Base-by-base conservation (phyloP, 2,113 vertebrate genomes). In the Brevimyrus niger region DNA sequence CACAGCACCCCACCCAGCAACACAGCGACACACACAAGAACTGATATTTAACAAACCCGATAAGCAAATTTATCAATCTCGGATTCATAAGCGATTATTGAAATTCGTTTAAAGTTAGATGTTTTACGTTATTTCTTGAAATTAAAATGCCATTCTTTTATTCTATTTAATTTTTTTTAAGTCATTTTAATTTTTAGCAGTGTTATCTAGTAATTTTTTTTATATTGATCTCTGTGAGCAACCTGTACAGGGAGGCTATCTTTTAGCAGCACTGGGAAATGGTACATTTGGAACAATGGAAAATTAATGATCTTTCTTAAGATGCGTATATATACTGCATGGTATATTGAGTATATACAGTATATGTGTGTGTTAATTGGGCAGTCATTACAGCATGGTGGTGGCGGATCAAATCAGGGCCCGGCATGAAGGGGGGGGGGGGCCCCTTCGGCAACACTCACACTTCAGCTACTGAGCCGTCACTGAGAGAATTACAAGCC, bases 41-140 rank as follows among this genome's bases (percentile, higher is more conserved):
- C 95, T 93, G 94, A 90, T 92, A 89, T 91, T 91, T 88, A 91
- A 91, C 85, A 91, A 90, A 82, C 65, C n/a, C 69, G 69, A 91
- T 94, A 92, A 93, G 91, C 27, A 82, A 65, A 82, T 90, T 86
- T 89, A 93, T 94, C 94, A 94, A 94, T 94, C 93, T 94, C 91
- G 46, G 46, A 48, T 11, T 48, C 9, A 48, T 48, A 48, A 48
- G 10, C 47, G 95, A 93, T 95, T 93, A 91, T 90, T 91, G 92
- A 61, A 31, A 89, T 44, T 90, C 92, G 89, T 88, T 90, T 95
- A 94, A 94, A 90, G 91, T 93, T 90, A 89, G 91, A 88, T 90
- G 95, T 96, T 95, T 91, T 91, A 95, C 93, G 91, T 95, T 96
- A 95, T 95, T 96, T 95, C 95, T 93, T 93, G 92, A 92, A 94